phyloP scores from a whole-genome alignment of 2,797 vertebrate genomes.

The Lacerta bilineata region DNA sequence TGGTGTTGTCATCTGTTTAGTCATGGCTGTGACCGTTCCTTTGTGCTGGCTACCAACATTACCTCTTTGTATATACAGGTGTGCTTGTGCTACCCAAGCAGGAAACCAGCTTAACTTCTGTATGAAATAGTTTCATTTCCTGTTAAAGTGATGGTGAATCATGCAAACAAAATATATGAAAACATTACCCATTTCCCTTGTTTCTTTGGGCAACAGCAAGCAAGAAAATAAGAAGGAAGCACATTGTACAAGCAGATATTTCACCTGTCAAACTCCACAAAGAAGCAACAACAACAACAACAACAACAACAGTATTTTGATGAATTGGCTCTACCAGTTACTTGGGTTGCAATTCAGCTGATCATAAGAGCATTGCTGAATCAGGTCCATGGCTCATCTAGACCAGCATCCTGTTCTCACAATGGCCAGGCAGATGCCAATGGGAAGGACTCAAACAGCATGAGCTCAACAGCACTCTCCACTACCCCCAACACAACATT shows the following conservation, averaged over 20 bases:
- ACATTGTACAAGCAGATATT: neutral
- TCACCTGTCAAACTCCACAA: neutral
- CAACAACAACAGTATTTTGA: neutral
- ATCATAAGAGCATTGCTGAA: no score
- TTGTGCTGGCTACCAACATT: neutral
- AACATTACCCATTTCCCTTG: conserved; percentile 26
- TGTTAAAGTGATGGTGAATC: conserved; percentile 10
- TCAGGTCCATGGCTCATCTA: no score
- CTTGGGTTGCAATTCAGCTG: neutral
- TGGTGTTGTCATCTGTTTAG: conserved; percentile 24
- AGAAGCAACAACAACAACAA: neutral
- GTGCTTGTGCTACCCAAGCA: conserved; percentile 31
- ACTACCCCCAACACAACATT: no score
- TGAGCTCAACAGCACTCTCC: no score
- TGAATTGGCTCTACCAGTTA: neutral
- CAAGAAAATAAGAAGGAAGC: neutral
- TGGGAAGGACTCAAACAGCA: no score
- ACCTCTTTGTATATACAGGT: conserved; percentile 37
- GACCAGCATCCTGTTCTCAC: no score
- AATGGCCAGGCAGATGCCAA: no score
- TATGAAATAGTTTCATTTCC: conserved; percentile 31
- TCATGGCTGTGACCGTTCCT: conserved; percentile 9
- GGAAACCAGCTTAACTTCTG: conserved; percentile 38
- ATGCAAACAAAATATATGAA: conserved; percentile 18
- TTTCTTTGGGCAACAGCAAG: neutral